Base-by-base conservation (phyloP, 2,888 invertebrate genomes). In the Doris montereyensis region DNA sequence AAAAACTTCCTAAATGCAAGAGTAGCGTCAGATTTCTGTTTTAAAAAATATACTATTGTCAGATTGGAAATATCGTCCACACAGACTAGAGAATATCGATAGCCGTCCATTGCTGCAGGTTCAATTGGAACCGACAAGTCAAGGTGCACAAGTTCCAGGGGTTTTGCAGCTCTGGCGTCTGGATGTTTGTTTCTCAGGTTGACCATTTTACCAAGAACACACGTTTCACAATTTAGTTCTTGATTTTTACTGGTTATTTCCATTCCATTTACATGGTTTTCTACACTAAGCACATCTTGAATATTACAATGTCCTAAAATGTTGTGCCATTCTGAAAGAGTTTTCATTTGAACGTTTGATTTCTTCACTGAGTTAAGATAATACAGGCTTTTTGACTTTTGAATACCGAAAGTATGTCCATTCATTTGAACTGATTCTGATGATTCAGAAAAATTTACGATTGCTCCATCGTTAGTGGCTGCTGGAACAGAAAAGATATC, bases 401-500 rank as follows among this genome's bases (percentile, higher is more conserved):
- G 5, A 17, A 41, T 41, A 41, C 17, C 52, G 5, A 41, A 41
- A 10, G 17, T 10, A 41, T 41, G 17, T 41, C 52, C 52, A 41
- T 41, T 17, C 52, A 41, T 41, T 41, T 41, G 52, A 41, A 41
- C 52, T 5, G 17, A 5, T 41, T 17, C 52, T 41, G 41, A 21
- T 30, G 26, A 77, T 52, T 76, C 75, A 24, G 60, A 26, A 65
- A 84, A 83, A n/a, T 32, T 73, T 3, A 84, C 71, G 1, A 28
- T 70, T 24, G 79, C 84, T 1, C 82, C 80, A 8, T 77, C 81
- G 13, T 79, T 41, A 67, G 75, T 74, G 30, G 79, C 82, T 28
- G 82, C 82, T 35, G 81, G 81, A 13, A 84, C 84, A 41, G 84
- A 84, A 57, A 84, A 84, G 35, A 84, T 84, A 65, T 82, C 73